These are phyloP conservation scores for Megathymus violae DNA, from an alignment of 1,140 invertebrate genomes.

Conservation along the genomic window DNA sequence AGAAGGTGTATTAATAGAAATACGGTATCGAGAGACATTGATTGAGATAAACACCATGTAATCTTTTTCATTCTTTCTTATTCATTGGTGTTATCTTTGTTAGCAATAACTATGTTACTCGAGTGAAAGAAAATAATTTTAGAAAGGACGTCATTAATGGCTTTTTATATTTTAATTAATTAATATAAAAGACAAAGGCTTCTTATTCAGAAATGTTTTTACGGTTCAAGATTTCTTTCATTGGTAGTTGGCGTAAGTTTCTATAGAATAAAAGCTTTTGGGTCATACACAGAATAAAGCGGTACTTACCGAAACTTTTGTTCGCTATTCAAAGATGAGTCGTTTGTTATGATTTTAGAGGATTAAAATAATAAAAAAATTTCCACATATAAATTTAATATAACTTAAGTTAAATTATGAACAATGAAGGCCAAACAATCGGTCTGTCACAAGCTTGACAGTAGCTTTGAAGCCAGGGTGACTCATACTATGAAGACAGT, in stretches of 20 bases:
- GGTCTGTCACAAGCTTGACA: too few species aligned
- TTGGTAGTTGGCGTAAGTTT: constrained; percentile 30
- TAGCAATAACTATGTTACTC: too few species aligned
- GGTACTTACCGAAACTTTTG: constrained; percentile 1
- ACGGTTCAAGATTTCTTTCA: constrained; percentile 29
- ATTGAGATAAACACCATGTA: too few species aligned
- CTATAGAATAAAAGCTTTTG: constrained; percentile 28
- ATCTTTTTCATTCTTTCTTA: too few species aligned
- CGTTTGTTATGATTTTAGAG: constrained; percentile 2
- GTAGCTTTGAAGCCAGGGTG: too few species aligned
- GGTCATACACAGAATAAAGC: constrained; percentile 23
- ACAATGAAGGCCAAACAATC: too few species aligned
- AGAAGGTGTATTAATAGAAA: too few species aligned
- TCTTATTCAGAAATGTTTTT: constrained; percentile 27
- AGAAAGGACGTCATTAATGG: constrained; percentile 20
- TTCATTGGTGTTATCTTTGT: too few species aligned
- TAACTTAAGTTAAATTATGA: too few species aligned
- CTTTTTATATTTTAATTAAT: constrained; percentile 30
- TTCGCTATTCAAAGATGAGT: constrained; percentile 3
- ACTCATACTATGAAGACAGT: too few species aligned
- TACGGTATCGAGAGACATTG: too few species aligned
- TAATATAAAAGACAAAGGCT: constrained; percentile 19
- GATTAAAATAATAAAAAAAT: background rate
- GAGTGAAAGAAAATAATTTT: background rate
- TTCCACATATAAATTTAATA: too few species aligned